A percentile compares a stretch with the other conserved stretches of the same genome.
phyloP scores from a whole-genome alignment of 2,888 invertebrate species.

The Thereva unica region DNA sequence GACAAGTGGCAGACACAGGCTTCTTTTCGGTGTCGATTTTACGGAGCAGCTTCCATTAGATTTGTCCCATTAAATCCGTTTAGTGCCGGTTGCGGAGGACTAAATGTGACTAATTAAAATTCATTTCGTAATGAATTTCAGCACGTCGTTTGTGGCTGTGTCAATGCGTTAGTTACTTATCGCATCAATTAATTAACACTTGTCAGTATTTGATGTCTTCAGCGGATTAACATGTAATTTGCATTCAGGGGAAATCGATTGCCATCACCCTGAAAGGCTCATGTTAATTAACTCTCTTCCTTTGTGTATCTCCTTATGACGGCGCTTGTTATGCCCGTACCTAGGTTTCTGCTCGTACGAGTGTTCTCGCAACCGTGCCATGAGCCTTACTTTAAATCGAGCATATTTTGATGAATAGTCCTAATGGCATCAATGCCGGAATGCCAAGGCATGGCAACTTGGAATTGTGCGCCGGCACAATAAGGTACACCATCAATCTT shows the following conservation, averaged over 20 bases:
- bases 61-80: slow-evolving; percentile 28
- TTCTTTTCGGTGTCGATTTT: slow-evolving; percentile 1
- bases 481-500: slow-evolving; percentile 17
- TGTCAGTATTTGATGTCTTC: slow-evolving; percentile 34
- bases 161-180: slow-evolving; percentile 34
- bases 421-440: slow-evolving; percentile 5
- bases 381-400: slow-evolving; percentile 8
- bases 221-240: slow-evolving; percentile 37
- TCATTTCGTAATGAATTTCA: slow-evolving; percentile 35
- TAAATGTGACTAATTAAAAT: slow-evolving; percentile 31
- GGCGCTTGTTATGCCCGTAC: not conserved
- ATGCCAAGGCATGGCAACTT: not conserved
- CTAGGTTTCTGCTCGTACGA: not conserved
- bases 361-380: not conserved
- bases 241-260: slow-evolving; percentile 31
- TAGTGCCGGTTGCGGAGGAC: slow-evolving; percentile 8
- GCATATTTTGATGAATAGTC: slow-evolving; percentile 18
- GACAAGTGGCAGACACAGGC: not conserved
- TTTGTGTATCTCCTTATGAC: not conserved
- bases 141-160: slow-evolving; percentile 29
- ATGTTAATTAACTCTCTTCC: slow-evolving; percentile 25
- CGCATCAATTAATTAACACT: slow-evolving; percentile 37
- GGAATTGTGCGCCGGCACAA: slow-evolving; percentile 1
- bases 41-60: slow-evolving; percentile 16
- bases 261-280: slow-evolving; percentile 20